Percentiles rank a stretch among this genome's conserved stretches.
These are phyloP conservation scores for Mesocricetus auratus DNA, from an alignment of 2,113 vertebrate species.

Conservation along the genomic window DNA sequence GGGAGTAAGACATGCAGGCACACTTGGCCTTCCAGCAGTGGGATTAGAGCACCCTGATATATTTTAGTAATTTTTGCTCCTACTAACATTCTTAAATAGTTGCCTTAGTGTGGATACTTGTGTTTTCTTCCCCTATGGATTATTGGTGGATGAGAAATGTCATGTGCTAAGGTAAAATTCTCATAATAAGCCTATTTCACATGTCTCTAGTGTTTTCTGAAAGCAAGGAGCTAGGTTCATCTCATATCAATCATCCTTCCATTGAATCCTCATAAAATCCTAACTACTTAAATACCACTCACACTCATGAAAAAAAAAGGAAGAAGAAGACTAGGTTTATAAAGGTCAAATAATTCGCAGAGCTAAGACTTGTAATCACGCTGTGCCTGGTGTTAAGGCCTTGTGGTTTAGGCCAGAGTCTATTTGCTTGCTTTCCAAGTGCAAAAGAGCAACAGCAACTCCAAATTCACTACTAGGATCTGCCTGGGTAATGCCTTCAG, in stretches of 20 bases:
- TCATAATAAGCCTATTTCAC: not conserved
- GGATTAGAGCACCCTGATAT: too few species aligned
- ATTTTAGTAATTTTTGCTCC: constrained; percentile 30
- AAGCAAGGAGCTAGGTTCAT: constrained; percentile 35
- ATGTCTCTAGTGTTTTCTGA: constrained; percentile 27
- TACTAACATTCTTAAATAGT: constrained; percentile 21
- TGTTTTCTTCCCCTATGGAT: not conserved
- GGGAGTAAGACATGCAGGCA: not conserved
- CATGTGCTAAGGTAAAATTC: not conserved
- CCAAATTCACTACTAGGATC: not conserved
- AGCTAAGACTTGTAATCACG: constrained; percentile 44
- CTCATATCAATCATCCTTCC: constrained; percentile 17
- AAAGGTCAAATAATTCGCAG: constrained; percentile 49
- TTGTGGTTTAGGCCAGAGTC: not conserved
- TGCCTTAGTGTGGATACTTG: not conserved
- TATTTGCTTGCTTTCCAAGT: constrained; percentile 33
- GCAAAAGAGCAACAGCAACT: not conserved
- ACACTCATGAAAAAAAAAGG: constrained; percentile 34
- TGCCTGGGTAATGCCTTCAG: not conserved
- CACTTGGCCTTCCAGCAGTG: not conserved
- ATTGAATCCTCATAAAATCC: constrained; percentile 30
- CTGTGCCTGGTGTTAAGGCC: constrained; percentile 2
- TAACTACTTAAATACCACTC: constrained; percentile 41
- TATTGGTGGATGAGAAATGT: not conserved
- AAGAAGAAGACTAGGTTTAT: constrained; percentile 37